Base-by-base conservation (phyloP, 37 sponge, comb jelly and placozoan species). In the Haliclona indistincta region DNA sequence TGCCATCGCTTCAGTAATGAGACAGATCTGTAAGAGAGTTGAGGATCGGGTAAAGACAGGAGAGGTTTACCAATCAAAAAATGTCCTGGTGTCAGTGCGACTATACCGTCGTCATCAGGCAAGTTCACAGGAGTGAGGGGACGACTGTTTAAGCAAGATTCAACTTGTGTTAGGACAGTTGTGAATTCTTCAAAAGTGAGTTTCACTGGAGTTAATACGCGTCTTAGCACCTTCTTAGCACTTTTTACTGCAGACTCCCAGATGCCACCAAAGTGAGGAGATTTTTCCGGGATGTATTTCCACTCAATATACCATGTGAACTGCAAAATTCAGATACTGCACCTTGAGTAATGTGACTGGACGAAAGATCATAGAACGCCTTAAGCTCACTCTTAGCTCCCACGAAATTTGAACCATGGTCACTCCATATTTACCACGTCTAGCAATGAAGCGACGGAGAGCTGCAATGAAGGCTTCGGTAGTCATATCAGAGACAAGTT, bases 341-440 rank as follows among this genome's bases (percentile, higher is more conserved):
- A 35, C 20, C 56, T 38, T 78, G 68, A 20, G 56, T 67, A 29
- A 61, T 56, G 37, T 76, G 64, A n/a, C 62, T 20, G 23, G 33
- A 39, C 22, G 63, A 26, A 42, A 60, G 26, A 33, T 74, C 26
- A 7, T 43, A 35, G 17, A 78, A 36, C 40, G 45, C 56, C 43
- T 53, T 67, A 19, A 78, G 43, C 60, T 78, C 79, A 25, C 58
- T 28, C n/a, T 78, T 53, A 55, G 69, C 79, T 65, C 78, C 78
- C 30, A 67, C 56, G 30, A 78, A 78, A 55, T 78, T 78, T 23
- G 79, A 49, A 25, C 68, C 69, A 67, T 78, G 56, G 35, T 78
- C 60, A 42, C 77, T 76, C 64, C 66, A 64, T 10, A 76, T 40
- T 19, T 37, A 38, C 75, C 75, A 38, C 44, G 39, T 74, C 75